Conservation (phyloP, 2,113 vertebrate genomes). For the Anolis carolinensis region DNA sequence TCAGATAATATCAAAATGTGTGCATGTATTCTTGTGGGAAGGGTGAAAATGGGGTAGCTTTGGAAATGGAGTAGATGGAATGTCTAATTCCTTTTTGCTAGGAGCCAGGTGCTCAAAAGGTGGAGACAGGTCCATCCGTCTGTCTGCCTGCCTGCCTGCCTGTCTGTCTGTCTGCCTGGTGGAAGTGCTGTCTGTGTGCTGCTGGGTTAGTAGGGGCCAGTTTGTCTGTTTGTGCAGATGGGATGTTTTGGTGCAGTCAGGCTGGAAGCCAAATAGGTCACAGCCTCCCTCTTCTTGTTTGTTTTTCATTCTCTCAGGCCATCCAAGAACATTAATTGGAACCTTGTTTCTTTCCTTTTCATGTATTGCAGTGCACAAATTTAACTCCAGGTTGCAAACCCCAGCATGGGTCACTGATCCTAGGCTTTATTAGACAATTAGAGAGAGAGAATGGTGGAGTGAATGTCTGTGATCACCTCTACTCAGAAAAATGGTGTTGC, state of each 20-base stretch:
- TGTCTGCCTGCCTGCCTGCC: background rate
- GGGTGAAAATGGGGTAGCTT: background rate
- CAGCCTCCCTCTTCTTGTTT: background rate
- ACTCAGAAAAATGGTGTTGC: background rate
- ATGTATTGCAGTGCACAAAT: background rate
- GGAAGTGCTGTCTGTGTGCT: background rate
- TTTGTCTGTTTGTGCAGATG: background rate
- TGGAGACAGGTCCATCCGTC: background rate
- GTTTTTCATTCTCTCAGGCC: background rate
- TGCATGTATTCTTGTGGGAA: background rate
- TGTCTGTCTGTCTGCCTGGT: background rate
- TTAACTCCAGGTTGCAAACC: background rate
- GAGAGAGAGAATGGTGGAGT: too few species aligned
- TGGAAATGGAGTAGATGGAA: background rate
- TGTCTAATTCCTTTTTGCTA: background rate
- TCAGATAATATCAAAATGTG: background rate
- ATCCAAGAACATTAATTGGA: background rate
- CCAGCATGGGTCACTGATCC: background rate
- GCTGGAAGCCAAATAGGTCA: constrained; percentile 10
- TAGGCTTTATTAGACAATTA: background rate
- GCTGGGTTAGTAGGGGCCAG: background rate
- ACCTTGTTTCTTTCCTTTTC: background rate
- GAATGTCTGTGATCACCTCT: background rate
- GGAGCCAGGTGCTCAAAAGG: background rate
- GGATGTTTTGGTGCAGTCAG: constrained; percentile 11